These are phyloP conservation scores for Urocolius indicus DNA, from an alignment of 2,113 vertebrate genomes.

Conservation along the genomic window DNA sequence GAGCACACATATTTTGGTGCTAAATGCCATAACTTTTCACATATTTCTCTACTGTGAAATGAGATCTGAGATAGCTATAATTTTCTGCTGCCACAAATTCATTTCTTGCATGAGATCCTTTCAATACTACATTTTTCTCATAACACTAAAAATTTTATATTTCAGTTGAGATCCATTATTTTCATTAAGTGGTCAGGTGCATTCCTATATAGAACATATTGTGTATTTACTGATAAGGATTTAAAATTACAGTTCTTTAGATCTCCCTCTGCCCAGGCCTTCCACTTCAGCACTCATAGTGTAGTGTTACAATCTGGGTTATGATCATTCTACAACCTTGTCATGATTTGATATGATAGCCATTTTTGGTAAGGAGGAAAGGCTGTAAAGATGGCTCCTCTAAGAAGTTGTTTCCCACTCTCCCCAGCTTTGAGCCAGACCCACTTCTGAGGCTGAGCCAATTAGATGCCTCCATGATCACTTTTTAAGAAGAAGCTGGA, in stretches of 20 bases:
- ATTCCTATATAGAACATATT: neutral
- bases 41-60: slow-evolving; percentile 19
- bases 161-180: neutral
- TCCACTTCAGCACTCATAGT: neutral
- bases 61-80: neutral
- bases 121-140: neutral
- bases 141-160: neutral
- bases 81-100: slow-evolving; percentile 12
- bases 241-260: neutral
- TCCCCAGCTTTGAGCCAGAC: no score
- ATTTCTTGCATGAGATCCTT: slow-evolving; percentile 22
- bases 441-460: no score
- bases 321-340: neutral
- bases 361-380: no score
- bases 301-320: neutral
- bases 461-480: no score
- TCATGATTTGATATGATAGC: no score
- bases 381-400: no score
- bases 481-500: no score
- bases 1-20: neutral
- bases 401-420: no score
- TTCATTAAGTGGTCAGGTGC: neutral
- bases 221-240: slow-evolving; percentile 1
- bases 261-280: neutral
- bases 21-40: slow-evolving; percentile 19